Evolutionary conservation across 1,140 invertebrate species (phyloP), one percentile per base, ranked within the genome.

Genomic region (Orchesella cincta): DNA sequence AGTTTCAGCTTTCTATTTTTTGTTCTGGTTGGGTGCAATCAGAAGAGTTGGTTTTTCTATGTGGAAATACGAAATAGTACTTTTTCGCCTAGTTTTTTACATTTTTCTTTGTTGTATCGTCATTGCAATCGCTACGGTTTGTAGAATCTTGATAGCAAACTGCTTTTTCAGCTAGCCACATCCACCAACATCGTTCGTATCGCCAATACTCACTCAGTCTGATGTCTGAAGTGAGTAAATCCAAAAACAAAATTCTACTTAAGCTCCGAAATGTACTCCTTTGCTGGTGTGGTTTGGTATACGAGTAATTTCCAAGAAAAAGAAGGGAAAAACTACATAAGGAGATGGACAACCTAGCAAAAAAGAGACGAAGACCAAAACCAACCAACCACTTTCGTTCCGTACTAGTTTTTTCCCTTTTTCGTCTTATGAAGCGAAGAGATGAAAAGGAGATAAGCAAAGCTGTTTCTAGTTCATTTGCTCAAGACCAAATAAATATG

Each of bases 381-480:
- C 62, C 14, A 31, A 20, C 8, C 39, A 46, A 46, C 62, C 39
- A 46, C 20, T 67, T 67, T 67, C 31, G 62, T 31, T 33, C 62
- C 31, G 62, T 67, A 31, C 33, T 14, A 31, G 14, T 67, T 67
- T 33, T 67, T 33, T 33, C 31, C 33, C 26, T 33, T 67, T 29
- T 23, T 67, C 29, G 29, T 67, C 29, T 31, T 29, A 28, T 62
- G 54, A 62, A 18, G 54, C 8, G 54, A 62, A 14, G 31, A 67
- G 62, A 67, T 67, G 31, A 33, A 67, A 67, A n/a, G n/a, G 12
- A 67, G 62, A 67, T 67, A 67, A 67, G 31, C 28, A 67, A 67
- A 67, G 33, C 62, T 67, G 31, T 67, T 67, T 67, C 62, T 67
- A 67, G 62, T 67, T 67, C 62, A 67, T 67, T 67, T 67, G 31